Evolutionary conservation across 2,888 invertebrate genomes (phyloP).

Genomic region (Netelia melanura): DNA sequence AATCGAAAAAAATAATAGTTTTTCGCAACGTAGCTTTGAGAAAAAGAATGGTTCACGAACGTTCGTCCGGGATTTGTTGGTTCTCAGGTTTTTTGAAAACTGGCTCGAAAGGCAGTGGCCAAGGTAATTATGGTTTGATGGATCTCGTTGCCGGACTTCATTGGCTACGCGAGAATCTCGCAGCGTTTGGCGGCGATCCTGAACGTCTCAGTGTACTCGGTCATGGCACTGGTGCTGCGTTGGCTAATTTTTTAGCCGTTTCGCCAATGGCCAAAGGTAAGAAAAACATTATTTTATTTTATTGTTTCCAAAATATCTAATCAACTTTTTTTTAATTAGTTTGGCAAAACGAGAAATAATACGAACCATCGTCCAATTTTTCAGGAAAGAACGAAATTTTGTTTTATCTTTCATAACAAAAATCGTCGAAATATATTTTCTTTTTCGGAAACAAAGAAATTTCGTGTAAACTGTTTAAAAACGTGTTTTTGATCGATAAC

Average conservation of each 20-base stretch:
- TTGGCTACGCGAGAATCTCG: slow-evolving; percentile 98
- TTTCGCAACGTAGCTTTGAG: not conserved
- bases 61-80: not conserved
- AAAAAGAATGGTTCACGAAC: not conserved
- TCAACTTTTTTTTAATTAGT: not conserved
- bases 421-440: not conserved
- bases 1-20: not conserved
- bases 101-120: slow-evolving; percentile 94
- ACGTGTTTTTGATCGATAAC: too few species aligned
- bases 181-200: slow-evolving; percentile 97
- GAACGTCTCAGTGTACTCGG: slow-evolving; percentile 97
- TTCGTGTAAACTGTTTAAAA: too few species aligned
- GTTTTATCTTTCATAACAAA: not conserved
- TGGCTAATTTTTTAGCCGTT: slow-evolving; percentile 97
- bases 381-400: not conserved
- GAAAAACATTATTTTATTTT: slow-evolving; percentile 49
- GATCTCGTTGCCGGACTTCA: slow-evolving; percentile 97
- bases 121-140: slow-evolving; percentile 96
- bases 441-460: not conserved
- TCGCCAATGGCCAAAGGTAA: slow-evolving; percentile 97
- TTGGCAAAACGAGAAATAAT: too few species aligned
- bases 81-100: slow-evolving; percentile 94
- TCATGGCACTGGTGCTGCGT: slow-evolving; percentile 98
- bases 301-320: not conserved
- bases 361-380: too few species aligned